Conservation (phyloP, 2,797 vertebrate genomes). For the Ctenopoma kingsleyae region DNA sequence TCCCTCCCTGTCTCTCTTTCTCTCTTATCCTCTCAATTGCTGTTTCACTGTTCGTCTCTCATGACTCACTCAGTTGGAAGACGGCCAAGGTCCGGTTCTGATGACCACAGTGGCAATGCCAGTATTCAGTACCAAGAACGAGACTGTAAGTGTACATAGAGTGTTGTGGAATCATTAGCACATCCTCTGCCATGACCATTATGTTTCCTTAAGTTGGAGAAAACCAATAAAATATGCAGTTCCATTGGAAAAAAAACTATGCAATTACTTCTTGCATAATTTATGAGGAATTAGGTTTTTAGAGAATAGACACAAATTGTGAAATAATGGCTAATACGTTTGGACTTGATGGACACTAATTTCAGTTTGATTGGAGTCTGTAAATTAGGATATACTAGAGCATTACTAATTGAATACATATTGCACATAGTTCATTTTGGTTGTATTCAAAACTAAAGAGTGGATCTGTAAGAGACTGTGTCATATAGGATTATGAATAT, state of each 20-base stretch:
- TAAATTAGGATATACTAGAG: slow-evolving; percentile 44
- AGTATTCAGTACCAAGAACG: slow-evolving; percentile 98
- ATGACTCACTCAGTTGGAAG: slow-evolving; percentile 86
- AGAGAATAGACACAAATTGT: slow-evolving; percentile 35
- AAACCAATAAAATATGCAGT: slow-evolving; percentile 13
- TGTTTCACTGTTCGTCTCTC: slow-evolving; percentile 39
- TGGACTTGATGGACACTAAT: slow-evolving; percentile 41
- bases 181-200: not conserved
- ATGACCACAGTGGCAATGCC: slow-evolving; percentile 99
- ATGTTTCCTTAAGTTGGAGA: not conserved
- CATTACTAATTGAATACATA: slow-evolving; percentile 38
- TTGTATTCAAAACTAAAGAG: not conserved
- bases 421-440: not conserved
- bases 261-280: slow-evolving; percentile 26
- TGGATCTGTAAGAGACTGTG: slow-evolving; percentile 9
- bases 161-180: not conserved
- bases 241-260: slow-evolving; percentile 27
- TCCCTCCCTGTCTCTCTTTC: slow-evolving; percentile 11
- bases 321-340: slow-evolving; percentile 38
- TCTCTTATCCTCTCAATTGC: slow-evolving; percentile 2
- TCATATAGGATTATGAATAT: slow-evolving; percentile 16
- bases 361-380: slow-evolving; percentile 50
- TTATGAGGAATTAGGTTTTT: slow-evolving; percentile 25
- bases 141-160: slow-evolving; percentile 90
- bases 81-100: slow-evolving; percentile 91